phyloP scores from a whole-genome alignment of 2,888 invertebrate species.

The Drosophila paracracens region DNA sequence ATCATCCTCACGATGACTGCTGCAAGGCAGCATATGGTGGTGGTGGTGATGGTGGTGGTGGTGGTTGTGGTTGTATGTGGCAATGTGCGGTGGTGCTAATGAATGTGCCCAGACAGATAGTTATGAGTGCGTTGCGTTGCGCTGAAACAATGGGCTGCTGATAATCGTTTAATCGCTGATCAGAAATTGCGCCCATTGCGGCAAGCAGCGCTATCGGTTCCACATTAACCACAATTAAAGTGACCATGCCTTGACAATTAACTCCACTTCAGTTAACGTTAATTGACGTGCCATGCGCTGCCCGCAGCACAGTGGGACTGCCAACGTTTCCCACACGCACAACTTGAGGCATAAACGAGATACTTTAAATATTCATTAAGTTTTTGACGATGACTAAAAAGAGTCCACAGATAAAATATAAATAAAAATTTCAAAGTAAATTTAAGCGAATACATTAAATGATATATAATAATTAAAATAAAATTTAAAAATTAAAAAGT shows the following conservation, averaged over 20 bases:
- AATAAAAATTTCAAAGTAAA: too few relatives aligned
- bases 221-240: slow-evolving; percentile 73
- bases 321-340: not conserved
- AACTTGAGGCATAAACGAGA: not conserved
- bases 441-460: not conserved
- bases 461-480: not conserved
- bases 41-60: not conserved
- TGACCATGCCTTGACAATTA: slow-evolving; percentile 64
- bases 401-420: not conserved
- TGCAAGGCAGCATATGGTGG: slow-evolving; percentile 52
- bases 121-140: not conserved
- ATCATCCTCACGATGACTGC: slow-evolving; percentile 27
- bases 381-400: not conserved
- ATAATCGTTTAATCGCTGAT: slow-evolving; percentile 72
- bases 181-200: slow-evolving; percentile 60
- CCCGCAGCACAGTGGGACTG: slow-evolving; percentile 41
- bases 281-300: slow-evolving; percentile 48
- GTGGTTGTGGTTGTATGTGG: not conserved
- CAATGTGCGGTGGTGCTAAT: slow-evolving; percentile 29
- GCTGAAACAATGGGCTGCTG: slow-evolving; percentile 38
- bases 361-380: not conserved
- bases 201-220: slow-evolving; percentile 54
- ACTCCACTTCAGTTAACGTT: slow-evolving; percentile 73
- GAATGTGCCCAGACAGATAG: slow-evolving; percentile 22
- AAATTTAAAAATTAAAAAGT: not conserved